Evolutionary conservation across 2,113 vertebrate species (phyloP).

Genomic region (Notechis scutatus): DNA sequence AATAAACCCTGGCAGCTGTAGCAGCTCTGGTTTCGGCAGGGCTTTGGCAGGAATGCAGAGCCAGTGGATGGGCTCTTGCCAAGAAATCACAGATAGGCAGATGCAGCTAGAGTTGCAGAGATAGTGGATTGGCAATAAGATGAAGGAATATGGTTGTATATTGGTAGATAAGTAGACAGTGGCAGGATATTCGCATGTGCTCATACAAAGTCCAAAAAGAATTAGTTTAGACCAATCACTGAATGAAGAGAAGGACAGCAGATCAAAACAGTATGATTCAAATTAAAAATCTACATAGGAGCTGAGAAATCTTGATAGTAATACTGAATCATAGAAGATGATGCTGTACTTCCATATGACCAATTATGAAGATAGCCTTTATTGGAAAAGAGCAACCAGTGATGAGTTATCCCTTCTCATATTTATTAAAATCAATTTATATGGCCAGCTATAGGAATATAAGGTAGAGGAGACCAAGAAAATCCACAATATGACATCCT

Average conservation of each 20-base stretch:
- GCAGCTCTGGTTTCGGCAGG: slow-evolving; percentile 71
- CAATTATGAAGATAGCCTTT: not conserved
- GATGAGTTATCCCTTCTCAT: not conserved
- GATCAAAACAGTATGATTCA: not conserved
- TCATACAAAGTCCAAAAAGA: slow-evolving; percentile 41
- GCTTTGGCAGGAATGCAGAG: slow-evolving; percentile 68
- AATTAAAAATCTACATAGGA: not conserved
- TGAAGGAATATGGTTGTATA: slow-evolving; percentile 36
- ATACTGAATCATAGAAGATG: not conserved
- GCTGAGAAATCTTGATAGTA: not conserved
- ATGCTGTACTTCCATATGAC: not conserved
- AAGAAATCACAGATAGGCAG: slow-evolving; percentile 52
- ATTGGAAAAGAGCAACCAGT: not conserved
- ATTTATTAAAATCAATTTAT: not conserved
- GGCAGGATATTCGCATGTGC: slow-evolving; percentile 43
- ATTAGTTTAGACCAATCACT: not conserved
- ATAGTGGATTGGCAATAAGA: slow-evolving; percentile 38
- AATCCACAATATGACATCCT: not conserved
- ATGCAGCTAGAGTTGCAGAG: slow-evolving; percentile 56
- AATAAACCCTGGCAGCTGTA: slow-evolving; percentile 79
- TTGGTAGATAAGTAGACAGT: slow-evolving; percentile 51
- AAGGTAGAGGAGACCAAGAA: not conserved
- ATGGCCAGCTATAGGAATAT: not conserved
- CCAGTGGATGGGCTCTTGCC: slow-evolving; percentile 55
- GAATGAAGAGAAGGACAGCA: not conserved